Conservation (phyloP, 2,888 invertebrate genomes). For the Ophioninae sp. region DNA sequence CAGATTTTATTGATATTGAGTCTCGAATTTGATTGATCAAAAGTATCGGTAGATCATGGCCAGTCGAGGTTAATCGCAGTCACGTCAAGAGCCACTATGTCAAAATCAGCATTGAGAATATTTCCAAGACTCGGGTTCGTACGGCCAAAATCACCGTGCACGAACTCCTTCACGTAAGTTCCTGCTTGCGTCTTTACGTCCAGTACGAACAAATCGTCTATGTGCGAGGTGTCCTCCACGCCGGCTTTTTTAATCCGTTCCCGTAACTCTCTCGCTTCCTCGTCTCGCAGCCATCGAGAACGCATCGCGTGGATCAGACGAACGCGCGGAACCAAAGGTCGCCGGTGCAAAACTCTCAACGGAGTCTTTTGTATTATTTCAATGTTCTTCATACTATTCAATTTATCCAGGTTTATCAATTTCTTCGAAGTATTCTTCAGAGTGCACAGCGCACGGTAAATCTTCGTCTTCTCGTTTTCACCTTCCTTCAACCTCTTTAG, state of each 20-base stretch:
- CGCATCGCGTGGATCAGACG: conserved; percentile 86
- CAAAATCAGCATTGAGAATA: conserved; percentile 87
- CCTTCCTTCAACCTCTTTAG: conserved; percentile 89
- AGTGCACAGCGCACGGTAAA: conserved; percentile 91
- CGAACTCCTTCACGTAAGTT: conserved; percentile 98
- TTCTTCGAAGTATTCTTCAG: conserved; percentile 80
- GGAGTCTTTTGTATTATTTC: conserved; percentile 92
- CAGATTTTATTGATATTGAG: not conserved
- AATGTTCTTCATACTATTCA: conserved; percentile 83
- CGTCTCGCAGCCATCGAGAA: conserved; percentile 79
- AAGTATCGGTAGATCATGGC: conserved; percentile 82
- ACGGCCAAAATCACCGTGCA: conserved; percentile 97
- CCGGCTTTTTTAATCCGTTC: conserved; percentile 45
- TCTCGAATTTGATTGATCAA: not conserved
- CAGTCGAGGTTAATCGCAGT: conserved; percentile 88
- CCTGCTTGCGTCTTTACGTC: conserved; percentile 93
- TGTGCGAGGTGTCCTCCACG: conserved; percentile 43
- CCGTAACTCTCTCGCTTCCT: conserved; percentile 67
- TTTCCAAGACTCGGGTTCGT: conserved; percentile 89
- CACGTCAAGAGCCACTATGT: conserved; percentile 97
- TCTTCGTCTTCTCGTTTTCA: conserved; percentile 93
- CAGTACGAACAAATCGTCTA: conserved; percentile 84
- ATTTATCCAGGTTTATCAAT: conserved; percentile 81
- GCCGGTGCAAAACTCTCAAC: conserved; percentile 92
- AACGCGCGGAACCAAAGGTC: conserved; percentile 88